Conservation (phyloP, 1,140 invertebrate species). For the Protaetia brevitarsis region DNA sequence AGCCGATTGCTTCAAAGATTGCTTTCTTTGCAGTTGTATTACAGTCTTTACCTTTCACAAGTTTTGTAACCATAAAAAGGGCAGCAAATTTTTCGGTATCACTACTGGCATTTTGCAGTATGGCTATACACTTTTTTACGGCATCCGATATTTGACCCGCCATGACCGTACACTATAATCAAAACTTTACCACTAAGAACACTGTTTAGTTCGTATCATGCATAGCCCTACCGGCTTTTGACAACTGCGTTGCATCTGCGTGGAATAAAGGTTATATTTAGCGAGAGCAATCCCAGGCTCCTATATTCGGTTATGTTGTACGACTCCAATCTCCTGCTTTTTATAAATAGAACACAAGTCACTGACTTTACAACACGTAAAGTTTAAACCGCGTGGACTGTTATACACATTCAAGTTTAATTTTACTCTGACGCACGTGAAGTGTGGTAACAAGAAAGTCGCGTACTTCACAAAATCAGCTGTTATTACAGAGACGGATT, state of each 20-base stretch:
- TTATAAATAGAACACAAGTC: slow-evolving; percentile 45
- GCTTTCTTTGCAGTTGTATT: slow-evolving; percentile 66
- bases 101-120: slow-evolving; percentile 71
- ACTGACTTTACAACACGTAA: slow-evolving; percentile 32
- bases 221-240: slow-evolving; percentile 15
- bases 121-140: slow-evolving; percentile 76
- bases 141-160: slow-evolving; percentile 66
- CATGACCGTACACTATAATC: slow-evolving; percentile 44
- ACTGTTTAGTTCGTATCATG: slow-evolving; percentile 15
- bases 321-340: slow-evolving; percentile 34
- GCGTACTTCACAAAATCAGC: slow-evolving; percentile 20
- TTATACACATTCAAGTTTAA: neutral
- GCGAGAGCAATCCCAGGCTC: slow-evolving; percentile 32
- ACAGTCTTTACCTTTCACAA: slow-evolving; percentile 77
- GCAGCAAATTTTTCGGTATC: slow-evolving; percentile 91
- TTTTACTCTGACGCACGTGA: slow-evolving; percentile 15
- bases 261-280: slow-evolving; percentile 43
- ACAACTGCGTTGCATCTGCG: slow-evolving; percentile 22
- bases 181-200: slow-evolving; percentile 7
- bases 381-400: neutral
- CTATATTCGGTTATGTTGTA: slow-evolving; percentile 44
- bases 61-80: slow-evolving; percentile 85
- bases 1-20: slow-evolving; percentile 86
- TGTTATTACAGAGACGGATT: slow-evolving; percentile 11
- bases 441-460: neutral